Conservation (phyloP, 2,797 vertebrate genomes). For the Sebastes nivosus region DNA sequence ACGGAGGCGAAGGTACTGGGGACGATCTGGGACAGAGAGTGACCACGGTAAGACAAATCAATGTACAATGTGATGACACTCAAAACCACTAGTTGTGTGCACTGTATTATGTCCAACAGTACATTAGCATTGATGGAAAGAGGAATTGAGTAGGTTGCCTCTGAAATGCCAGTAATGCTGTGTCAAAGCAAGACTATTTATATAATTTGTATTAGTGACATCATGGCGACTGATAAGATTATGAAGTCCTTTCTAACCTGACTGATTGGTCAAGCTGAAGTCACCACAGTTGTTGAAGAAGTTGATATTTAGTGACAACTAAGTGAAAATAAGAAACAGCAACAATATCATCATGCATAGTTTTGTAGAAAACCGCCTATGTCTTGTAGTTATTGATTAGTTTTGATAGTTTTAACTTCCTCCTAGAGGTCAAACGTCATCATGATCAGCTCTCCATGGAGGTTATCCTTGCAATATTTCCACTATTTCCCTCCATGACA, state of each 20-base stretch:
- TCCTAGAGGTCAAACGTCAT: background rate
- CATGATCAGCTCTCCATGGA: background rate
- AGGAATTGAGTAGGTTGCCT: slow-evolving; percentile 1
- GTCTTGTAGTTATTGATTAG: background rate
- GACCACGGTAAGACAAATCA: slow-evolving; percentile 90
- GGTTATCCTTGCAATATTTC: background rate
- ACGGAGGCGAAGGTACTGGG: slow-evolving; percentile 95
- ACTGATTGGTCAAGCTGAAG: background rate
- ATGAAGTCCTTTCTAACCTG: background rate
- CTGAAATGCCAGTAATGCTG: background rate
- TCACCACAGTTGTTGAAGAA: background rate
- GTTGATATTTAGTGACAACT: background rate
- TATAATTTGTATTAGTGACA: background rate
- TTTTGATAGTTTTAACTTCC: background rate
- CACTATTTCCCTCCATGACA: background rate
- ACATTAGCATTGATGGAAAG: background rate
- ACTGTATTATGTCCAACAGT: background rate
- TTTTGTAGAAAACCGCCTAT: background rate
- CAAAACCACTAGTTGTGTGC: background rate
- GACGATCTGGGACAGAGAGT: slow-evolving; percentile 95
- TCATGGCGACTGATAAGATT: background rate
- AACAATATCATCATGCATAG: background rate
- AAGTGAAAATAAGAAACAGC: background rate
- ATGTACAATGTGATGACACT: background rate
- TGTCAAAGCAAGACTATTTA: background rate